Conservation (phyloP, 2,888 invertebrate species). For the Diloba caeruleocephala region DNA sequence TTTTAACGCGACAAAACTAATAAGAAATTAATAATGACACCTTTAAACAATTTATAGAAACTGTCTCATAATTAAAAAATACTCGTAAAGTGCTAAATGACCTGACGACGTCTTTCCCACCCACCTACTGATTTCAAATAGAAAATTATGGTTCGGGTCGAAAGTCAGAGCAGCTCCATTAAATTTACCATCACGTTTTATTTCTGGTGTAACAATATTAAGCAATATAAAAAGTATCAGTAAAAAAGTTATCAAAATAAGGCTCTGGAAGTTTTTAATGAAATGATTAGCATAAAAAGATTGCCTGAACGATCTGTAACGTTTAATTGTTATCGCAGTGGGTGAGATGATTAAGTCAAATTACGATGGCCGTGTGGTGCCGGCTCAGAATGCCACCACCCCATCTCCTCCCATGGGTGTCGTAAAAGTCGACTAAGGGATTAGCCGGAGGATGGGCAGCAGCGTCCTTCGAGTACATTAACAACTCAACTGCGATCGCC, state of each 20-base stretch:
- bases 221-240: neutral
- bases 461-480: too few species aligned
- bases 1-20: constrained; percentile 19
- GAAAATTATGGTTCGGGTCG: constrained; percentile 30
- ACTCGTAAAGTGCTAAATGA: constrained; percentile 18
- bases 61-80: constrained; percentile 22
- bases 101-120: constrained; percentile 20
- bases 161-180: constrained; percentile 32
- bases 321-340: constrained; percentile 67
- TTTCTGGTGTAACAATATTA: constrained; percentile 2
- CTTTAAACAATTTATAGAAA: constrained; percentile 23
- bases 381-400: too few species aligned
- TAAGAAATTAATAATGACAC: constrained; percentile 21
- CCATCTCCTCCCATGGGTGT: too few species aligned
- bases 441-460: too few species aligned
- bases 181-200: constrained; percentile 12
- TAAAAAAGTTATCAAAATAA: constrained; percentile 21
- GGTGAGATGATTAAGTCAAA: constrained; percentile 60
- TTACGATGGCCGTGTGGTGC: constrained; percentile 49
- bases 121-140: constrained; percentile 13
- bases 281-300: constrained; percentile 51
- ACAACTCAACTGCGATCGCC: too few species aligned
- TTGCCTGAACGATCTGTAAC: constrained; percentile 37
- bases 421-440: too few species aligned
- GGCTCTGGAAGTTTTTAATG: constrained; percentile 33